Base-by-base conservation (phyloP, 1,140 invertebrate species). In the Ericerus pela region DNA sequence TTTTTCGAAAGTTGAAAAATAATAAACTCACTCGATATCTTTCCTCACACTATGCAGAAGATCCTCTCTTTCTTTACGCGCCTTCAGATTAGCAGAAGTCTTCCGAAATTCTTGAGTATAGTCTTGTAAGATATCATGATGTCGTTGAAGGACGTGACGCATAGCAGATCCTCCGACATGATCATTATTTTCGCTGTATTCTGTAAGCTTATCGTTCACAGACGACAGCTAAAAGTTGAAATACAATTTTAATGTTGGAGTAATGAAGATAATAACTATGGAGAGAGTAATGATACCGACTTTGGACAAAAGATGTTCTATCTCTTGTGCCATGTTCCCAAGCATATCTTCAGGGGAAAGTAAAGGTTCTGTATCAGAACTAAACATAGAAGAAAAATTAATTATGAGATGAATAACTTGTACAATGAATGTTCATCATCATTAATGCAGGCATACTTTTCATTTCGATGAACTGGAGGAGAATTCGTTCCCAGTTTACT, bases 81-180 rank as follows among this genome's bases (percentile, higher is more conserved):
- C 80, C 53, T 79, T 77, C 65, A 94, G 87, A 64, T 95, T 91
- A 55, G 85, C 82, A 65, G 82, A 84, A 0, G 90, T 96, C 68
- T 94, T 94, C 55, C 83, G 80, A 66, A 92, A 97, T 70, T 98
- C 94, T 65, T 90, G 79, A 22, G 84, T 82, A 65, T 97, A 95
- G 65, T 96, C 93, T 70, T 89, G 78, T 0, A 73, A 65, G 63
- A 98, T 98, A 70, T 97, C 94, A 63, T 88, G 78, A 67, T 98
- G 95, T 27, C 94, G 75, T 68, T 96, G 90, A 57, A 96, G 75
- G 1, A 90, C 97, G 65, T 97, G 92, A 55, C 90, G 73, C 64
- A 91, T 81, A 3, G 87, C 86, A 53, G 82, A 79, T 51, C 82
- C 80, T 24, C 81, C 78, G 43, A 64, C 63, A 16, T 62, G 61